A percentile compares a stretch with the other conserved stretches of the same genome.
These are phyloP conservation scores for Syngnathus scovelli DNA, from an alignment of 2,113 vertebrate species.

Conservation along the genomic window DNA sequence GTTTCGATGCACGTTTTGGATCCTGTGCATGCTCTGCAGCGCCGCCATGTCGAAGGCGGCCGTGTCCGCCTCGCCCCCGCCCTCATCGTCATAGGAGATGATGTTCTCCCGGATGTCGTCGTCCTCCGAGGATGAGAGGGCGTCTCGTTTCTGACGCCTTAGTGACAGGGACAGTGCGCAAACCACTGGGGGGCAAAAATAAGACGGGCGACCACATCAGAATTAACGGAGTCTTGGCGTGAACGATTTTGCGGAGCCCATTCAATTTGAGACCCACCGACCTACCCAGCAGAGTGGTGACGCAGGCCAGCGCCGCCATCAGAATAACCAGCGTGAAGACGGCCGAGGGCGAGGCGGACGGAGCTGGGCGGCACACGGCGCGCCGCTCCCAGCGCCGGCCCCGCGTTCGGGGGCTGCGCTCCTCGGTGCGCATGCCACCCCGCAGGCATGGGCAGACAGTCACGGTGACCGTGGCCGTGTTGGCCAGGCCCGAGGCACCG, in stretches of 20 bases:
- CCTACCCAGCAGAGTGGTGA: slow-evolving; percentile 79
- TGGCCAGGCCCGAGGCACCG: slow-evolving; percentile 75
- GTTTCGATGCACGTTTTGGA: slow-evolving; percentile 63
- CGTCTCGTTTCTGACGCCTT: slow-evolving; percentile 68
- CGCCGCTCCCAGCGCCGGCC: slow-evolving; percentile 65
- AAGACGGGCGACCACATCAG: slow-evolving; percentile 18
- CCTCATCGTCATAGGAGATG: slow-evolving; percentile 82
- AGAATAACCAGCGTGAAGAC: slow-evolving; percentile 80
- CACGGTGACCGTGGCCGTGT: slow-evolving; percentile 81
- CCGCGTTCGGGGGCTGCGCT: slow-evolving; percentile 32
- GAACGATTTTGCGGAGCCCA: too few relatives aligned
- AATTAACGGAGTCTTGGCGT: too few relatives aligned
- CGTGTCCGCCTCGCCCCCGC: slow-evolving; percentile 86
- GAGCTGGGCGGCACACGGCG: slow-evolving; percentile 58
- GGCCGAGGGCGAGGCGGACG: slow-evolving; percentile 66
- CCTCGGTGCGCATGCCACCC: slow-evolving; percentile 70
- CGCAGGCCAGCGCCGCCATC: slow-evolving; percentile 78
- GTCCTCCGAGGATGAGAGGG: slow-evolving; percentile 66
- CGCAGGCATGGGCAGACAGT: slow-evolving; percentile 80
- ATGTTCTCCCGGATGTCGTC: slow-evolving; percentile 77
- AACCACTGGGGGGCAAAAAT: slow-evolving; percentile 59
- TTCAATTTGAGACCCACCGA: background rate
- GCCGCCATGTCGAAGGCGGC: slow-evolving; percentile 85
- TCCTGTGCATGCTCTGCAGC: slow-evolving; percentile 70
- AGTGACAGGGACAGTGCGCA: slow-evolving; percentile 68